Evolutionary conservation across 2,113 vertebrate species (phyloP).

Genomic region (Connochaetes taurinus): DNA sequence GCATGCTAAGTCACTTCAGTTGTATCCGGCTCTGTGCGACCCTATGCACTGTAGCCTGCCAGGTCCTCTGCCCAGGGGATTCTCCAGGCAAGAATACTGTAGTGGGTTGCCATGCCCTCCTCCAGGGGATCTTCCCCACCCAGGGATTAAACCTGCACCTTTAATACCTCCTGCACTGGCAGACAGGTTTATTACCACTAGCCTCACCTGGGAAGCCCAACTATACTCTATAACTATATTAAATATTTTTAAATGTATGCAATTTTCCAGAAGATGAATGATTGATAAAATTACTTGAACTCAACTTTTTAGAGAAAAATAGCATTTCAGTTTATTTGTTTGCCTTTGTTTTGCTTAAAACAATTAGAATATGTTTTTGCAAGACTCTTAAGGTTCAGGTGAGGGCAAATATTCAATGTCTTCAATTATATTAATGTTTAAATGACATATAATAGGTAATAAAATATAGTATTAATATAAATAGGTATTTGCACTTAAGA

Average conservation of each 20-base stretch:
- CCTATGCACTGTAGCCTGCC: neutral
- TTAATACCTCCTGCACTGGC: neutral
- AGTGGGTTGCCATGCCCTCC: neutral
- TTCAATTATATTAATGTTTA: neutral
- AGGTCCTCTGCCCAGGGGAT: neutral
- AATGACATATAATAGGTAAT: neutral
- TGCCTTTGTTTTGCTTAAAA: neutral
- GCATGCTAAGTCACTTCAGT: neutral
- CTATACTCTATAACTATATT: neutral
- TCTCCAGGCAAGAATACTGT: neutral
- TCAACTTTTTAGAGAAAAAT: neutral
- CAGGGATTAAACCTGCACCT: neutral
- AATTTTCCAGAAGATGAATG: neutral
- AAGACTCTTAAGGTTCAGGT: neutral
- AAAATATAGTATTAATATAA: neutral
- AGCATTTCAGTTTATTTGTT: neutral
- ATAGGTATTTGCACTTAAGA: slow-evolving; percentile 17
- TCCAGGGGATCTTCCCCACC: neutral
- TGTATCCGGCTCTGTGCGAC: fast-evolving
- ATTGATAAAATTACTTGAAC: neutral
- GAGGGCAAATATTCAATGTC: neutral
- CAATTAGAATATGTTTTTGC: neutral
- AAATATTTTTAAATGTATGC: neutral
- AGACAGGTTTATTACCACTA: neutral
- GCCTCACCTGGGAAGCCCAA: neutral